Evolutionary conservation across 2,797 vertebrate genomes (phyloP), one percentile per base, ranked within the genome.

Genomic region (Pseudomugil gertrudae): DNA sequence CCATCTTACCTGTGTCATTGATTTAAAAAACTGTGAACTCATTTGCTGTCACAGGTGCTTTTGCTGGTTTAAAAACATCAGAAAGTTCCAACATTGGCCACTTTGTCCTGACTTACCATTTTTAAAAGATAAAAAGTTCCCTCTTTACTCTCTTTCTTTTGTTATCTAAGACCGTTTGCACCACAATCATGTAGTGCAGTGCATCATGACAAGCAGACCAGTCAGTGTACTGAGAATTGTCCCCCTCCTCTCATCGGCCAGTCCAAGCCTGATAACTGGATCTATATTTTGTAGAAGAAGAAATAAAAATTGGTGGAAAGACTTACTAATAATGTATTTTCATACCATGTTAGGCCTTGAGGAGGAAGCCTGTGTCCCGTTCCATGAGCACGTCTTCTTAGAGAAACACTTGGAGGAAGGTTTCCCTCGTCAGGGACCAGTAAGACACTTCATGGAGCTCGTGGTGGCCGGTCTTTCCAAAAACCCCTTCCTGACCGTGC

Each of bases 371-470:
- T 72, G 74, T 3, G 95, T 96, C 57, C 95, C 95, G 27, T 99
- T 99, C 92, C 92, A 98, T 56, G 97, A 99, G 77, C 98, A 99
- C 27, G 69, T 99, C 84, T 99, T 98, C 92, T 88, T 99, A 79
- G 96, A 97, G 43, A 95, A 94, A 74, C 91, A 98, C 81, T 81
- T 99, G 2, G 86, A 94, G 78, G 93, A 89, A 36, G 94, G 87
- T 33, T 98, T 99, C 69, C 95, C 98, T 45, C 90, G 84, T 35
- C 91, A 94, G 74, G 98, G 96, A 62, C 96, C 97, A 2, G 89
- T 99, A 79, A 94, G 94, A 35, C 96, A 98, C 87, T 99, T 99
- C 87, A 98, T 99, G 95, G 97, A 99, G 69, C 93, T 99, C 0
- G 96, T 99, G 38, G 87, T 96, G 58, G 92, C 91, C 2, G 98